phyloP scores from a whole-genome alignment of 2,888 invertebrate species.

The Macrosoma leucophasiata region DNA sequence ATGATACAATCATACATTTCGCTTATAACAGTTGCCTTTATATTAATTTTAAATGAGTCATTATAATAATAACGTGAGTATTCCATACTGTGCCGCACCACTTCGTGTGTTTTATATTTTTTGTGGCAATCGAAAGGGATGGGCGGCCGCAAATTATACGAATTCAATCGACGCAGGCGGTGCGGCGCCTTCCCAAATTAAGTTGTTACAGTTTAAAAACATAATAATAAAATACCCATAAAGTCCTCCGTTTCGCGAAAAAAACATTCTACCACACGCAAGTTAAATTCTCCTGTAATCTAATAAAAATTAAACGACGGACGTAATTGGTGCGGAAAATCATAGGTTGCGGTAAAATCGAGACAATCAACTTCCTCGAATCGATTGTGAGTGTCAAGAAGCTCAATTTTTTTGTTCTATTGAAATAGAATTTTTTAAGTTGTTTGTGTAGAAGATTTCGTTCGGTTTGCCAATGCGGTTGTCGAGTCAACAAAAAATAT shows the following conservation, averaged over 20 bases:
- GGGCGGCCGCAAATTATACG: conserved; percentile 64
- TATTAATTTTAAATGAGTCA: conserved; percentile 4
- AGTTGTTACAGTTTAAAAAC: conserved; percentile 65
- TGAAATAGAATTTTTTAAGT: conserved; percentile 18
- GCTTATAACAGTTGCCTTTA: neutral
- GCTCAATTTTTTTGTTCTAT: conserved; percentile 13
- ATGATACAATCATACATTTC: neutral
- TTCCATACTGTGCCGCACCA: conserved; percentile 15
- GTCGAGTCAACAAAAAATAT: neutral
- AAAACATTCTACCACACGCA: conserved; percentile 63
- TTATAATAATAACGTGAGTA: conserved; percentile 6
- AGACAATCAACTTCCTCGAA: conserved; percentile 35
- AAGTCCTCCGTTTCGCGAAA: conserved; percentile 60
- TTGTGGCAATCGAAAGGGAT: conserved; percentile 46
- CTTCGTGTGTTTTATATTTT: conserved; percentile 43
- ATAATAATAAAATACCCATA: conserved; percentile 53
- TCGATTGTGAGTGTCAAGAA: conserved; percentile 27
- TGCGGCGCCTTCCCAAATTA: conserved; percentile 67
- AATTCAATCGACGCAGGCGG: conserved; percentile 68
- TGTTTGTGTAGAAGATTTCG: conserved; percentile 21
- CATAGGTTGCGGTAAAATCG: conserved; percentile 40
- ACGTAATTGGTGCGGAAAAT: conserved; percentile 53
- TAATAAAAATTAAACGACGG: conserved; percentile 45
- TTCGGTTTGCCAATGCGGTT: conserved; percentile 22
- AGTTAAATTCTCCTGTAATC: conserved; percentile 54